Evolutionary conservation across 2,797 vertebrate genomes (phyloP).

Genomic region (Zenarchopterus dispar): DNA sequence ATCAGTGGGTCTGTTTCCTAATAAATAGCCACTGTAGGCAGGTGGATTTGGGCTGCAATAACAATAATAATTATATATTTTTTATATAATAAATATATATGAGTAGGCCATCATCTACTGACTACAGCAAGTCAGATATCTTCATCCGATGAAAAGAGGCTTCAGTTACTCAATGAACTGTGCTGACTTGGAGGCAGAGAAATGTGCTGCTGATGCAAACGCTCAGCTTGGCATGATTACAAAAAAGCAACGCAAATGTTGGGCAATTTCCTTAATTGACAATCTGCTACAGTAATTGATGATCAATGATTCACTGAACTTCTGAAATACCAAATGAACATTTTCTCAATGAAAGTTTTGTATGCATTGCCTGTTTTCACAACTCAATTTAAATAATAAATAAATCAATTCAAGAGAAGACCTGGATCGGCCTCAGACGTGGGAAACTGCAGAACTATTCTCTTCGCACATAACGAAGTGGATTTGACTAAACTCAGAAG

Average conservation of each 20-base stretch:
- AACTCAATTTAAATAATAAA: neutral
- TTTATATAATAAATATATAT: too few species aligned
- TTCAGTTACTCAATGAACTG: slow-evolving; percentile 24
- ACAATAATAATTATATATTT: neutral
- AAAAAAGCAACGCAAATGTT: slow-evolving; percentile 33
- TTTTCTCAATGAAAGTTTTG: slow-evolving; percentile 7
- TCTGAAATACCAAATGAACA: slow-evolving; percentile 24
- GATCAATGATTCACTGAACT: slow-evolving; percentile 28
- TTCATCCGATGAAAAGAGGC: slow-evolving; percentile 1
- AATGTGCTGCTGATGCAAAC: slow-evolving; percentile 45
- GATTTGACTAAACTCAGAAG: neutral
- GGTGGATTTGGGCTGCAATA: too few species aligned
- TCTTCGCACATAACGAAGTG: neutral
- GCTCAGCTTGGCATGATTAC: slow-evolving; percentile 36
- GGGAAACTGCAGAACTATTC: neutral
- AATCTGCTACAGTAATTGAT: slow-evolving; percentile 20
- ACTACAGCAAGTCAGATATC: neutral
- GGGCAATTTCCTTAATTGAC: slow-evolving; percentile 50
- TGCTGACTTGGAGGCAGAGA: slow-evolving; percentile 27
- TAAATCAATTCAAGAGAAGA: neutral
- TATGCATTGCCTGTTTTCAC: slow-evolving; percentile 12
- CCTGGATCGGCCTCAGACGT: neutral
- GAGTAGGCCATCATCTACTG: slow-evolving; percentile 6
- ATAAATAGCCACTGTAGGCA: too few species aligned
- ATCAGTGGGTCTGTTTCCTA: neutral